Conservation (phyloP, 2,888 invertebrate genomes). For the Antheraea assamensis region DNA sequence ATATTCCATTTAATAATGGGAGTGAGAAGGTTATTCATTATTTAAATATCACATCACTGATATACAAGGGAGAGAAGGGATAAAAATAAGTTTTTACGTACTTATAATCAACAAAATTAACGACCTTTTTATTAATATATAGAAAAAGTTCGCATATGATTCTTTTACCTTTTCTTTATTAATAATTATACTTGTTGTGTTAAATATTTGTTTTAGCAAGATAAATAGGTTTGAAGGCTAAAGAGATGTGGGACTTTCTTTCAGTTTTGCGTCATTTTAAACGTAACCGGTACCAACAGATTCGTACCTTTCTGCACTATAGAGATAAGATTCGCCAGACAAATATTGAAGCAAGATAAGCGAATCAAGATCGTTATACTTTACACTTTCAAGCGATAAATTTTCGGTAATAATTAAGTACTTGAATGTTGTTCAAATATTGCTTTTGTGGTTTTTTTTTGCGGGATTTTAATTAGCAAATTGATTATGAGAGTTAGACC, state of each 20-base stretch:
- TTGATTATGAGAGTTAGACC: slow-evolving; percentile 6
- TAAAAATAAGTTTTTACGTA: too few relatives aligned
- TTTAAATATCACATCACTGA: too few relatives aligned
- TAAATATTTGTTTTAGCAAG: not conserved
- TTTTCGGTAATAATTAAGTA: slow-evolving; percentile 56
- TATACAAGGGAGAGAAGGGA: too few relatives aligned
- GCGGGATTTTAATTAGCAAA: slow-evolving; percentile 22
- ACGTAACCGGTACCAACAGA: slow-evolving; percentile 62
- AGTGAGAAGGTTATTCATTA: too few relatives aligned
- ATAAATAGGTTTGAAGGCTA: not conserved
- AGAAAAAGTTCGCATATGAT: too few relatives aligned
- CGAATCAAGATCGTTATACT: slow-evolving; percentile 73
- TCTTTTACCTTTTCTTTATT: too few relatives aligned
- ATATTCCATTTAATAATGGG: too few relatives aligned
- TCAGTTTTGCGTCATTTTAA: slow-evolving; percentile 53
- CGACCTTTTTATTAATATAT: too few relatives aligned
- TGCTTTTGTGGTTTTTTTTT: slow-evolving; percentile 34
- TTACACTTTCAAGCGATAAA: slow-evolving; percentile 70
- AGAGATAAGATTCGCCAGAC: slow-evolving; percentile 61
- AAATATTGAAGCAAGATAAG: slow-evolving; percentile 70
- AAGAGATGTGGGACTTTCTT: slow-evolving; percentile 41
- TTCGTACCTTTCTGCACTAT: slow-evolving; percentile 62
- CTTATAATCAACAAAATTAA: too few relatives aligned
- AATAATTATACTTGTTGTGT: not conserved
- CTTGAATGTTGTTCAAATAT: slow-evolving; percentile 50